phyloP scores from a whole-genome alignment of 2,888 invertebrate species.

The Drosophila lacicola region DNA sequence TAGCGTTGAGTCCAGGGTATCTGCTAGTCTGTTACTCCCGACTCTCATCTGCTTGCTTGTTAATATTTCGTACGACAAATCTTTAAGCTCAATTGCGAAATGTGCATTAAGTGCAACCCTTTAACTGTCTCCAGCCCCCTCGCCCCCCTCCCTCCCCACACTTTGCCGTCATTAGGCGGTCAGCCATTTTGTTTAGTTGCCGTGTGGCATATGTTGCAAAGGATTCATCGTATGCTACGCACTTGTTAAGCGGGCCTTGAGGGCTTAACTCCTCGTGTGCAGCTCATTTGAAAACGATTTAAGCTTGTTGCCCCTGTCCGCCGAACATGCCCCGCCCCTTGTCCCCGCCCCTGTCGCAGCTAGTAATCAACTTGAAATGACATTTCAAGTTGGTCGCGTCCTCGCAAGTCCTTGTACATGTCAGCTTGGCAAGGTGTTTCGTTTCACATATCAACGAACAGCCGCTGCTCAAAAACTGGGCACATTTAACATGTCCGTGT shows the following conservation, averaged over 20 bases:
- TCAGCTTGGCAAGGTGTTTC: constrained; percentile 70
- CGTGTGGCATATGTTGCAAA: constrained; percentile 48
- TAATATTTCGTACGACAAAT: too few species aligned
- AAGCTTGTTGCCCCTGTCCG: constrained; percentile 8
- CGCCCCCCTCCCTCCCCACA: not conserved
- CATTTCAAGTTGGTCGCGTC: constrained; percentile 37
- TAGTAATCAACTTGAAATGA: constrained; percentile 50
- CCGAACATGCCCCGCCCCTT: too few species aligned
- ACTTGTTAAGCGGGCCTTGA: constrained; percentile 53
- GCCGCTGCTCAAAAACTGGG: constrained; percentile 44
- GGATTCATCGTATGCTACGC: constrained; percentile 16
- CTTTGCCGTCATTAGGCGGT: not conserved
- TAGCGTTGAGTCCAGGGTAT: too few species aligned
- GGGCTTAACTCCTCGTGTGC: constrained; percentile 29
- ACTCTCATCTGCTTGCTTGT: too few species aligned
- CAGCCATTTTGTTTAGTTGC: constrained; percentile 51
- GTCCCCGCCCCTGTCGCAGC: not conserved
- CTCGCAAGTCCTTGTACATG: constrained; percentile 23
- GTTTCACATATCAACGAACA: constrained; percentile 69
- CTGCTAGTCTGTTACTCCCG: too few species aligned
- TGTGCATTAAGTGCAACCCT: not conserved
- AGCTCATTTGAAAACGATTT: constrained; percentile 64
- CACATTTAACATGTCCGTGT: constrained; percentile 60
- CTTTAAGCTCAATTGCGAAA: too few species aligned
- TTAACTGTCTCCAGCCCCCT: fast-evolving